Evolutionary conservation across 2,888 invertebrate genomes (phyloP), one percentile per base, ranked within the genome.

Genomic region (Drosophila bunnanda): DNA sequence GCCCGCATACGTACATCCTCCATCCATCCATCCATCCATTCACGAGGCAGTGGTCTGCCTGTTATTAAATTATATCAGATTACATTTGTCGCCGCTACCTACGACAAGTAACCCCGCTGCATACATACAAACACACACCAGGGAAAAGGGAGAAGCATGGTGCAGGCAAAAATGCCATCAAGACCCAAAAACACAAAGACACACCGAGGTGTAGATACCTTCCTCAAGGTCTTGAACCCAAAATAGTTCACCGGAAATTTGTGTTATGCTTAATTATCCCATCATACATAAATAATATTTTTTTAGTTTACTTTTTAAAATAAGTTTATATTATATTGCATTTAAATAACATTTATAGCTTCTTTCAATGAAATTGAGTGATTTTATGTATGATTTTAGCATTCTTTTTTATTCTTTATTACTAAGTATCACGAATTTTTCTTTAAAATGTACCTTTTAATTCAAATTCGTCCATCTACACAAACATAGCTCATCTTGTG

Each of bases 31-130:
- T 15, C 36, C n/a, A n/a, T n/a, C n/a, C n/a, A n/a, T n/a, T n/a
- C 25, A 72, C 55, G 43, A 58, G 41, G 30, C 22, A 53, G 74
- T 39, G 67, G 52, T 53, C 66, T 65, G 65, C 74, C 52, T 68
- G 60, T 60, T 61, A 56, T 76, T 76, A 67, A 80, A 72, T 86
- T 76, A 80, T 83, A 88, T 83, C 82, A 83, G 58, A 78, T 83
- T 83, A 78, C 82, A 52, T 70, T 82, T 66, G 56, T 48, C 55
- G 32, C 56, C 60, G 70, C 88, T 82, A 85, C 82, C 88, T 79
- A 85, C 82, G 54, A 44, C 59, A 58, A 32, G 56, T 50, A 65
- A 56, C 50, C 52, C 53, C 22, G 50, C 53, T 22, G 50, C 50
- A 61, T 32, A 54, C 61, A 69, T 39, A 60, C 50, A 38, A 48